Evolutionary conservation across 2,113 vertebrate species (phyloP).

Genomic region (Cephalopterus ornatus): DNA sequence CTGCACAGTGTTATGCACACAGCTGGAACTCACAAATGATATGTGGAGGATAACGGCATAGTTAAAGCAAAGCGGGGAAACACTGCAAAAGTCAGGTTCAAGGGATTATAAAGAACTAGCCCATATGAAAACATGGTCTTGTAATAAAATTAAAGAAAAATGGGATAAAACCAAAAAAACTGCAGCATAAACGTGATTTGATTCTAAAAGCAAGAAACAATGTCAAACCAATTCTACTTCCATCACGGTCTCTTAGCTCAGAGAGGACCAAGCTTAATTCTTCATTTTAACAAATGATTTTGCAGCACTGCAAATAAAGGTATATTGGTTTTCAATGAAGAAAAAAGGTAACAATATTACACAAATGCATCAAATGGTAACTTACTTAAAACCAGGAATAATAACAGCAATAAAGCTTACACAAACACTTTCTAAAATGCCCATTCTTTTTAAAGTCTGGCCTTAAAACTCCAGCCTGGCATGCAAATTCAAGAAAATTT

Average conservation of each 20-base stretch:
- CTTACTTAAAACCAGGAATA: neutral
- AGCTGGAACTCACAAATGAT: constrained; percentile 55
- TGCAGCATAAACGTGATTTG: neutral
- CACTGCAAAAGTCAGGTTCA: neutral
- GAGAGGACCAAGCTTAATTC: neutral
- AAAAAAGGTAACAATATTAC: neutral
- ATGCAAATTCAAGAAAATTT: neutral
- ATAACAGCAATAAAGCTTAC: neutral
- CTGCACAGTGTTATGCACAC: constrained; percentile 42
- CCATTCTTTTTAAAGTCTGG: neutral
- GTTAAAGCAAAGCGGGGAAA: constrained; percentile 39
- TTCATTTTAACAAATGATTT: neutral
- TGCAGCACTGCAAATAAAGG: neutral
- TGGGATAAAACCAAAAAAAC: neutral
- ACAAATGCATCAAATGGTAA: neutral
- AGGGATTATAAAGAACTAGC: constrained; percentile 26
- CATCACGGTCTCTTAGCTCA: neutral
- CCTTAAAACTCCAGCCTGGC: neutral
- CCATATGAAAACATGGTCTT: neutral
- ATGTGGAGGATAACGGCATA: constrained; percentile 17
- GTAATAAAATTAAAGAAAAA: neutral
- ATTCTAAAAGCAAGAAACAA: neutral
- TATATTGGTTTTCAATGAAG: neutral
- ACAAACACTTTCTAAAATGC: neutral
- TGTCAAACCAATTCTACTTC: neutral